Evolutionary conservation across 2,888 invertebrate genomes (phyloP), one percentile per base, ranked within the genome.

Genomic region (Xestobium rufovillosum): DNA sequence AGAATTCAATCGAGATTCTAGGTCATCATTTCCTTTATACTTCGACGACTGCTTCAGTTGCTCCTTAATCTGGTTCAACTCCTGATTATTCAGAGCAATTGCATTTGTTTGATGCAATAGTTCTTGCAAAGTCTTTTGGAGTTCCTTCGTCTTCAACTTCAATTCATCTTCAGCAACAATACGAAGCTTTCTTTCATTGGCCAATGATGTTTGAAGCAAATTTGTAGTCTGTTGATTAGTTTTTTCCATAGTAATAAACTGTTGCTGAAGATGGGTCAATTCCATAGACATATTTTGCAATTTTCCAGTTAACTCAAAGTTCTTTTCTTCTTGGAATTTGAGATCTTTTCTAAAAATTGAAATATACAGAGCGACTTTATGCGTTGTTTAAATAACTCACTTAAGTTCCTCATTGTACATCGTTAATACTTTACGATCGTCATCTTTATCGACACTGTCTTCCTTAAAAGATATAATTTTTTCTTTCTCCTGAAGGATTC

Each of bases 401-500:
- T 56, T 60, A 35, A 62, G 42, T 45, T 61, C 58, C 14, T 59
- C 57, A 44, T 56, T 57, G 39, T 59, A 60, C 34, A 44, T 54
- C 3, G 36, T 41, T 19, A 19, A 34, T 28, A 10, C n/a, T n/a
- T n/a, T n/a, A n/a, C n/a, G n/a, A n/a, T n/a, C n/a, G n/a, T n/a
- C n/a, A n/a, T 50, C 44, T 29, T 38, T 41, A 35, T 46, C 35
- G 16, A 38, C 42, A 35, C 49, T 50, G 38, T 49, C 48, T 23
- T 48, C 40, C 39, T 58, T 59, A 14, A 57, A 38, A 17, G 50
- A 65, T 38, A 85, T 83, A 14, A 86, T 62, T 48, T 77, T 75
- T 53, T 88, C 87, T 54, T 87, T 87, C 43, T 80, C 79, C 59
- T 79, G 80, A 4, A 88, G 63, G 40, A 85, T 83, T 45, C 78